Evolutionary conservation across 1,140 invertebrate genomes (phyloP).

Genomic region (Physella acuta): DNA sequence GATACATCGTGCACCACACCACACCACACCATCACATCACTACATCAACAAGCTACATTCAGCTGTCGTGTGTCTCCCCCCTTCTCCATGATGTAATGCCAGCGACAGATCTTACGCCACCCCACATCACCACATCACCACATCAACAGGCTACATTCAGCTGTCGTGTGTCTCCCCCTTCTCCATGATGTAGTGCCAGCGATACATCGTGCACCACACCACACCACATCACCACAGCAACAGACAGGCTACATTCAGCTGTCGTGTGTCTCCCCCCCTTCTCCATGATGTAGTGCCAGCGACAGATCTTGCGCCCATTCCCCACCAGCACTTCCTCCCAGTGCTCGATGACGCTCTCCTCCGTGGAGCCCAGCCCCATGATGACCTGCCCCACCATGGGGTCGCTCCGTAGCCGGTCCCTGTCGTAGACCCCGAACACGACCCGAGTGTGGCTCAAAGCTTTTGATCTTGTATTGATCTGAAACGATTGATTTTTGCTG

Average conservation of each 20-base stretch:
- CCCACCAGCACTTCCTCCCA: conserved; percentile 38
- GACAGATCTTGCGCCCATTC: conserved; percentile 33
- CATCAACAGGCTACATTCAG: too few species aligned
- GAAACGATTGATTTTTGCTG: background rate
- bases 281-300: conserved; percentile 38
- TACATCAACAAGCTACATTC: too few species aligned
- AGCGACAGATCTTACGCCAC: too few species aligned
- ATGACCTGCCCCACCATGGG: conserved; percentile 49
- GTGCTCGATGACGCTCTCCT: conserved; percentile 40
- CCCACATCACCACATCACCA: too few species aligned
- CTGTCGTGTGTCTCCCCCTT: conserved; percentile 20
- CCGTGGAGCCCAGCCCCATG: conserved; percentile 40
- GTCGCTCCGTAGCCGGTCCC: conserved; percentile 51
- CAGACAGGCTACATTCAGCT: too few species aligned
- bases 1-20: too few species aligned
- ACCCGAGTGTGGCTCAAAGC: conserved; percentile 42
- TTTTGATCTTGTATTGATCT: conserved; percentile 36
- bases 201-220: conserved; percentile 32
- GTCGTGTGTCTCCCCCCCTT: conserved; percentile 23
- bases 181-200: conserved; percentile 36
- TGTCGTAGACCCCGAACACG: conserved; percentile 46
- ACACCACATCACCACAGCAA: conserved; percentile 32
- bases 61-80: too few species aligned
- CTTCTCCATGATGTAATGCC: too few species aligned
- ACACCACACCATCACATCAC: too few species aligned